Conservation (phyloP, 2,113 vertebrate species). For the Thamnaconus septentrionalis region DNA sequence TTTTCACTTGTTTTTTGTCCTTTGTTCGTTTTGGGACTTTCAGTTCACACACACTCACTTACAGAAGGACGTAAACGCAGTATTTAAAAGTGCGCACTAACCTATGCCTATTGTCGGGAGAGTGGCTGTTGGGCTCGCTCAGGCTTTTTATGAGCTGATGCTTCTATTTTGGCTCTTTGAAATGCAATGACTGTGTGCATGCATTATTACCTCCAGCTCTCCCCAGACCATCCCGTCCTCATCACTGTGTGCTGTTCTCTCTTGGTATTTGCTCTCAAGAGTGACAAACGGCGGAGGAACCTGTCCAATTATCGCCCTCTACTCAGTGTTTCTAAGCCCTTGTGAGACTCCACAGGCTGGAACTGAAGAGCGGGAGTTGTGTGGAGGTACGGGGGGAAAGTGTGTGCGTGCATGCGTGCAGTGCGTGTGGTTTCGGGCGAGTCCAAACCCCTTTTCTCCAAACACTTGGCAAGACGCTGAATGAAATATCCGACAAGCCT, state of each 20-base stretch:
- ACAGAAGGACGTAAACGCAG: too few species aligned
- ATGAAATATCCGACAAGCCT: conserved; percentile 57
- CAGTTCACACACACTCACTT: too few species aligned
- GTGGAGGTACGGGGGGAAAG: conserved; percentile 17
- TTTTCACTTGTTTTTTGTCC: too few species aligned
- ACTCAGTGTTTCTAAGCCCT: conserved; percentile 26
- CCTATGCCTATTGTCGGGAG: conserved; percentile 18
- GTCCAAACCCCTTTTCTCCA: conserved; percentile 37
- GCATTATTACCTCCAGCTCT: conserved; percentile 6
- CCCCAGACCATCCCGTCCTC: conserved; percentile 13
- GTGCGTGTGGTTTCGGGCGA: conserved; percentile 5
- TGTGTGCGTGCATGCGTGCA: conserved; percentile 14
- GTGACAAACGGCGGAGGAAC: not conserved
- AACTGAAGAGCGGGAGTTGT: conserved; percentile 50
- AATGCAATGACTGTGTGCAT: conserved; percentile 1
- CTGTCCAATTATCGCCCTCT: conserved; percentile 38
- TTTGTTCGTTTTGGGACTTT: too few species aligned
- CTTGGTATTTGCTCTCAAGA: conserved; percentile 33
- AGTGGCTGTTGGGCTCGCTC: conserved; percentile 1
- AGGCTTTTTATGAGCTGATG: not conserved
- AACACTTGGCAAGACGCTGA: conserved; percentile 53
- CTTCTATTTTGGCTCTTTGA: conserved; percentile 2
- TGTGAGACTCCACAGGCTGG: conserved; percentile 37
- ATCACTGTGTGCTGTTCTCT: conserved; percentile 21
- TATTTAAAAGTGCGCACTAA: conserved; percentile 7